Conservation (phyloP, 1,140 invertebrate species). For the Psilanteris sp. region DNA sequence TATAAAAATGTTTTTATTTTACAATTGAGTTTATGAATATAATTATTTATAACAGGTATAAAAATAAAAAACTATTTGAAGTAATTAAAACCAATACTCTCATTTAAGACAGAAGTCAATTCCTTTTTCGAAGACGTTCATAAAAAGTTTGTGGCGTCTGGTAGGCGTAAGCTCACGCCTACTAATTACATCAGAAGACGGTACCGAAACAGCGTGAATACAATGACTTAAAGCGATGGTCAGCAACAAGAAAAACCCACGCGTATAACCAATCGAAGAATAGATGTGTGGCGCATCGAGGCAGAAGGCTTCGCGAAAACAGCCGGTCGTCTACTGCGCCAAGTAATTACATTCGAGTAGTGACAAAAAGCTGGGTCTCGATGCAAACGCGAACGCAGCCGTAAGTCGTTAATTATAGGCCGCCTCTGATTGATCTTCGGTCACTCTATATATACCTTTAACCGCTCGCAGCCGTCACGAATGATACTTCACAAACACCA, state of each 20-base stretch:
- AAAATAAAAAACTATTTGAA: slow-evolving; percentile 10
- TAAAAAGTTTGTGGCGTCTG: slow-evolving; percentile 69
- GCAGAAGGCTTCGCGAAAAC: slow-evolving; percentile 54
- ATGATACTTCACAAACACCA: slow-evolving; percentile 66
- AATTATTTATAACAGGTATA: too few species aligned
- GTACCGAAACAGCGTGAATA: slow-evolving; percentile 61
- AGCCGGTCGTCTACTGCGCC: slow-evolving; percentile 64
- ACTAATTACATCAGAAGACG: slow-evolving; percentile 78
- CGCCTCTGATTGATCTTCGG: slow-evolving; percentile 78
- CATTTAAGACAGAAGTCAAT: slow-evolving; percentile 38
- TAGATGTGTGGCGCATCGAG: slow-evolving; percentile 52
- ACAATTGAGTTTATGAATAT: too few species aligned
- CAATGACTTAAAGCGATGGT: slow-evolving; percentile 55
- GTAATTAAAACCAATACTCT: slow-evolving; percentile 51
- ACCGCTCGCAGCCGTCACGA: slow-evolving; percentile 37
- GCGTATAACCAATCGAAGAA: slow-evolving; percentile 75
- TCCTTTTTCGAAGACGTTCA: slow-evolving; percentile 16
- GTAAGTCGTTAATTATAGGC: slow-evolving; percentile 80
- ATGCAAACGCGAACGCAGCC: slow-evolving; percentile 75
- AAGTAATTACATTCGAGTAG: slow-evolving; percentile 75
- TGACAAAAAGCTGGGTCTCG: slow-evolving; percentile 78
- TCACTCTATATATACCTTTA: slow-evolving; percentile 58
- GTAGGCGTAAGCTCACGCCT: slow-evolving; percentile 78
- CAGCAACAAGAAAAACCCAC: slow-evolving; percentile 72
- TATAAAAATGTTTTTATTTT: too few species aligned